phyloP scores from a whole-genome alignment of 1,140 invertebrate genomes.

The Sesamia nonagrioides region DNA sequence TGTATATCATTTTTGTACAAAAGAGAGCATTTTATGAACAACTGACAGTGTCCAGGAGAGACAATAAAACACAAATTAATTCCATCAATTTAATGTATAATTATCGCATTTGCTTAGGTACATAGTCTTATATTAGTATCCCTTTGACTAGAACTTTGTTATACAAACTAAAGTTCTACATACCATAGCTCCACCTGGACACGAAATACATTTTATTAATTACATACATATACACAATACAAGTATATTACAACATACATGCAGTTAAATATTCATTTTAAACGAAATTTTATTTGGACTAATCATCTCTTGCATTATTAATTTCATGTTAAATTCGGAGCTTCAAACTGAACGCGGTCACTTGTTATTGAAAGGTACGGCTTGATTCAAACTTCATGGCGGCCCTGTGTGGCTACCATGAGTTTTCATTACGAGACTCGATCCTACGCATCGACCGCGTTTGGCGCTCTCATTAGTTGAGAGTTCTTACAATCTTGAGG shows the following conservation, averaged over 20 bases:
- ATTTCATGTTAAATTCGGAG: background rate
- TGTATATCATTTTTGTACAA: constrained; percentile 49
- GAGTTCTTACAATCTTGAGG: too few relatives aligned
- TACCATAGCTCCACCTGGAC: constrained; percentile 42
- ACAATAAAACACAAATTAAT: constrained; percentile 31
- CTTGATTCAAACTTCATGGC: too few relatives aligned
- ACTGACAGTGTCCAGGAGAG: constrained; percentile 35
- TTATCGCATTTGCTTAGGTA: constrained; percentile 12
- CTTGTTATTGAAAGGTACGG: background rate
- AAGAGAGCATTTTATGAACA: constrained; percentile 50
- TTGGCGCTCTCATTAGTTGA: too few relatives aligned
- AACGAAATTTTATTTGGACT: constrained; percentile 2
- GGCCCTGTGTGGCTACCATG: too few relatives aligned
- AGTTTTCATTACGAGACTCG: too few relatives aligned
- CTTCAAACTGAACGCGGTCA: background rate
- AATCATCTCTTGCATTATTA: background rate
- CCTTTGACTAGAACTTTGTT: constrained; percentile 48
- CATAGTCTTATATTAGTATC: constrained; percentile 27
- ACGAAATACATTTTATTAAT: constrained; percentile 26
- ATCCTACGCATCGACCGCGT: too few relatives aligned
- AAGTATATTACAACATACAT: constrained; percentile 44
- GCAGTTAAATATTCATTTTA: constrained; percentile 12
- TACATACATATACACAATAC: constrained; percentile 32
- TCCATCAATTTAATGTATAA: constrained; percentile 36
- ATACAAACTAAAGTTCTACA: constrained; percentile 48